Evolutionary conservation across 2,888 invertebrate genomes (phyloP).

Genomic region (Cataglyphis livida): DNA sequence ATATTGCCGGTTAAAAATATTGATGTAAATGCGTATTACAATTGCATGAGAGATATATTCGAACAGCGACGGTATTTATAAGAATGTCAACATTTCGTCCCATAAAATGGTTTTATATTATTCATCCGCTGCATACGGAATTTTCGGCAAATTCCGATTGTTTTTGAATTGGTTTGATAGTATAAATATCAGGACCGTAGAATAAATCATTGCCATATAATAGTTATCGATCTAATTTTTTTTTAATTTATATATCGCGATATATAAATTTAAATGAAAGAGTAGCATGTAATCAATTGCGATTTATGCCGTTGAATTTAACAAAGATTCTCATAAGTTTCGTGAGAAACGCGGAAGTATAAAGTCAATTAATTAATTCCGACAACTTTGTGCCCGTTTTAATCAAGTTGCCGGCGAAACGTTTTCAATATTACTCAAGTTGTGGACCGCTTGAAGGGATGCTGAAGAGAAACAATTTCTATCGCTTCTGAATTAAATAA

Average conservation of each 20-base stretch:
- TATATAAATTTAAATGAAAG: too few relatives aligned
- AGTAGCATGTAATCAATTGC: not conserved
- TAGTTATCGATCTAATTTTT: not conserved
- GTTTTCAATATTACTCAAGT: slow-evolving; percentile 40
- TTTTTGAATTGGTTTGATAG: not conserved
- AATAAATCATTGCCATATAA: not conserved
- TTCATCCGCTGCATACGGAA: not conserved
- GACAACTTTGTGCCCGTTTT: slow-evolving; percentile 26
- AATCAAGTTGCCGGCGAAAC: slow-evolving; percentile 36
- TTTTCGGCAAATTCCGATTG: slow-evolving; percentile 37
- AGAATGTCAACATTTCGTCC: slow-evolving; percentile 4
- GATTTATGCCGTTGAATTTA: slow-evolving; percentile 32
- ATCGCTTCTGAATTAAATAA: slow-evolving; percentile 18
- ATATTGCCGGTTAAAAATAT: slow-evolving; percentile 13
- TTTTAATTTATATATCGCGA: not conserved
- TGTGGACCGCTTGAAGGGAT: not conserved
- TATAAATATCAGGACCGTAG: not conserved
- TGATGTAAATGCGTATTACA: slow-evolving; percentile 2
- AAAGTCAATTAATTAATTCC: slow-evolving; percentile 52
- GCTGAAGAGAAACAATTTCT: slow-evolving; percentile 43
- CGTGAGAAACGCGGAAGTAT: slow-evolving; percentile 19
- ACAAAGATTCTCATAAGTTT: not conserved
- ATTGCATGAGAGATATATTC: slow-evolving; percentile 17
- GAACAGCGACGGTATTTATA: slow-evolving; percentile 3
- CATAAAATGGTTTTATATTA: slow-evolving; percentile 13